A percentile compares a stretch with the other conserved stretches of the same genome.
Evolutionary conservation across 1,140 invertebrate genomes (phyloP).

Genomic region (Ceratina japonica): DNA sequence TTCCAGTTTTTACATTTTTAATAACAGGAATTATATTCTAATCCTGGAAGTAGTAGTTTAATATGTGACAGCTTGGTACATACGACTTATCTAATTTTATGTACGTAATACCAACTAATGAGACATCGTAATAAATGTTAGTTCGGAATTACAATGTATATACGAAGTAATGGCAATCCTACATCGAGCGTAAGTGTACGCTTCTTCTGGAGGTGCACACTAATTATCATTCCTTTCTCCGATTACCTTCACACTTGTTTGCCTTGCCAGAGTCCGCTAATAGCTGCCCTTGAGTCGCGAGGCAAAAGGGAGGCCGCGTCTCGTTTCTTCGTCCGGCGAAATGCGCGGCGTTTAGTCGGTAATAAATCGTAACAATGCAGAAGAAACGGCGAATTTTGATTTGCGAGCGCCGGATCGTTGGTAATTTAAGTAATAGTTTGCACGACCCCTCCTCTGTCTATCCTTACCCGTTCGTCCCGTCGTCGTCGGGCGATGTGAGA

Average conservation of each 20-base stretch:
- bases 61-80: too few species aligned
- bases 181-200: background rate
- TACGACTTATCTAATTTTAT: too few species aligned
- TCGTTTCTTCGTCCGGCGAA: constrained; percentile 51
- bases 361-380: constrained; percentile 64
- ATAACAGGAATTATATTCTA: too few species aligned
- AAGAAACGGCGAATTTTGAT: constrained; percentile 77
- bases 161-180: background rate
- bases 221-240: constrained; percentile 51
- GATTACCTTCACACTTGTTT: constrained; percentile 51
- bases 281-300: constrained; percentile 22
- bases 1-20: too few species aligned
- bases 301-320: constrained; percentile 22
- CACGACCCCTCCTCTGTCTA: constrained; percentile 45
- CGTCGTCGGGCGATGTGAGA: constrained; percentile 36
- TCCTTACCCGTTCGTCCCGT: background rate
- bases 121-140: too few species aligned
- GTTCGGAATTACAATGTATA: too few species aligned
- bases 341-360: constrained; percentile 57
- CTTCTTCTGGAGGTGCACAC: background rate
- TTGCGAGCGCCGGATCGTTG: constrained; percentile 77
- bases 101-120: too few species aligned
- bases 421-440: constrained; percentile 79
- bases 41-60: too few species aligned
- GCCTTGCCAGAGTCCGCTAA: constrained; percentile 32